Evolutionary conservation across 2,113 vertebrate genomes (phyloP), one percentile per base, ranked within the genome.

Genomic region (Clarias magur): DNA sequence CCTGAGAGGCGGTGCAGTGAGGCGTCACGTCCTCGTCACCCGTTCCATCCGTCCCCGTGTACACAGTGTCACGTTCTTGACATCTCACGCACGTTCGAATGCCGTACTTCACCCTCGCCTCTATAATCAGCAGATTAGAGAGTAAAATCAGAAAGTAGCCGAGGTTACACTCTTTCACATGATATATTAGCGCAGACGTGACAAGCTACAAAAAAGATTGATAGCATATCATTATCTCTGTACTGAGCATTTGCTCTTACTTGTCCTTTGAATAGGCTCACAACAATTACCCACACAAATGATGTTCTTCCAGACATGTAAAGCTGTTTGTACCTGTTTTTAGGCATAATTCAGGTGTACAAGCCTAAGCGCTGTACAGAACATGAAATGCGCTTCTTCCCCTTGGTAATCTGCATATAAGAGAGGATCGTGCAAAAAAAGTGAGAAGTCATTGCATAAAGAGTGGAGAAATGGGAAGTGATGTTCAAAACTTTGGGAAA

Each of bases 231-330:
- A 85, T 62, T 78, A 63, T 42, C 60, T 78, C 42, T 19, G 23
- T 48, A 84, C 17, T 5, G 8, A 85, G 65, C 23, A 23, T 63
- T 27, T 78, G 84, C 84, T 78, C 59, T 21, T 76, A 85, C 83
- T 63, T 63, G 59, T 60, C 10, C 4, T 21, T 78, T 78, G 57
- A 76, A 85, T 30, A n/a, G 30, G 4, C 16, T 21, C 11, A 6
- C 72, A 23, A 78, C 48, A 54, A 3, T 19, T 8, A 80, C 88
- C 83, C 13, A 82, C 62, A 88, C 75, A 68, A 48, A 8, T 48
- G 48, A 48, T 7, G 48, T 48, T 48, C 48, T 8, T 48, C n/a
- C 48, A 56, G 75, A 0, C 56, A 53, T 17, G 30, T 27, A 27
- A 57, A 79, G 12, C 25, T 79, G 48, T 54, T 78, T 56, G 42